These are phyloP conservation scores for Heliconius sara DNA, from an alignment of 2,888 invertebrate genomes.

Conservation along the genomic window DNA sequence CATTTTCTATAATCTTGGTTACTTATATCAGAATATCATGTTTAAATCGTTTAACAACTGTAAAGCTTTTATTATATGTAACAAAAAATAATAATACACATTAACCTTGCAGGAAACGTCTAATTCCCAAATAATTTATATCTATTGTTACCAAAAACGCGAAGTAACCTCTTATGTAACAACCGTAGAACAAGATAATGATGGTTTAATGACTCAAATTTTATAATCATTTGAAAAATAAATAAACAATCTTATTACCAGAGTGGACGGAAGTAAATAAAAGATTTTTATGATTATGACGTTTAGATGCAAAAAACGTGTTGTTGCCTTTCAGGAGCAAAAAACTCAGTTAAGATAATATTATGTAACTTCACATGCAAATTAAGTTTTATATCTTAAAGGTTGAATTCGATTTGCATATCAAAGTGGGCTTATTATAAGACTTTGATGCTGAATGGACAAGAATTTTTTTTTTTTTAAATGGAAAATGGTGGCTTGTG, in stretches of 20 bases:
- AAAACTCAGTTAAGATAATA: slow-evolving; percentile 26
- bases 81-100: slow-evolving; percentile 23
- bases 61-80: slow-evolving; percentile 10
- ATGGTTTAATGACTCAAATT: slow-evolving; percentile 30
- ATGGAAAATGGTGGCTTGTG: not conserved
- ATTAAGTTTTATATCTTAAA: slow-evolving; percentile 26
- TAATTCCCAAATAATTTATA: slow-evolving; percentile 27
- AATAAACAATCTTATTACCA: slow-evolving; percentile 7
- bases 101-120: slow-evolving; percentile 31
- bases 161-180: slow-evolving; percentile 29
- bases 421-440: slow-evolving; percentile 19
- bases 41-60: slow-evolving; percentile 18
- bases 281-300: slow-evolving; percentile 14
- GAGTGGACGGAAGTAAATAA: slow-evolving; percentile 29
- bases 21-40: not conserved
- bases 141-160: slow-evolving; percentile 35
- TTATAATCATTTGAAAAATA: slow-evolving; percentile 24
- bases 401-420: slow-evolving; percentile 30
- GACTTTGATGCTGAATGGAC: not conserved
- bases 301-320: slow-evolving; percentile 22
- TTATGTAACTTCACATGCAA: slow-evolving; percentile 36
- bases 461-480: not conserved
- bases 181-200: slow-evolving; percentile 32
- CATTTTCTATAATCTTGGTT: not conserved
- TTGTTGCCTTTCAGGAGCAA: slow-evolving; percentile 23